Evolutionary conservation across 30 jellyfish, hydroid and myxozoan genomes (phyloP).

Genomic region (Clytia hemisphaerica): DNA sequence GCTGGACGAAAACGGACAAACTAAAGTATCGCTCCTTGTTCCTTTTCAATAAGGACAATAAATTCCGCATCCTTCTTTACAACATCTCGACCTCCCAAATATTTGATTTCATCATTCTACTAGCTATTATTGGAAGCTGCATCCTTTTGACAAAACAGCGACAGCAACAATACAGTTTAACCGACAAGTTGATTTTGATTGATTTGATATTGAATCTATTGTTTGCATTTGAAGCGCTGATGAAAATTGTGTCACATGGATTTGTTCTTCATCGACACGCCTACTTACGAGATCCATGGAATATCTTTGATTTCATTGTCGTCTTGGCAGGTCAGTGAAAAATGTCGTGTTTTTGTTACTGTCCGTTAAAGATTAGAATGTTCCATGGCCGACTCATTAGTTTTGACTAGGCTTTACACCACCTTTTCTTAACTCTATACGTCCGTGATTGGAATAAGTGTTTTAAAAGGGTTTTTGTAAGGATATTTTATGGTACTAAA

Average conservation of each 20-base stretch:
- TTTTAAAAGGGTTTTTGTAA: too few species aligned
- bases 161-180: not conserved
- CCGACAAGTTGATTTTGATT: not conserved
- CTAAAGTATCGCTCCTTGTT: slow-evolving; percentile 20
- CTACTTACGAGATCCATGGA: slow-evolving; percentile 26
- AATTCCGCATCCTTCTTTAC: not conserved
- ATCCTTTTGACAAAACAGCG: slow-evolving; percentile 4
- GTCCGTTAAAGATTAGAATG: too few species aligned
- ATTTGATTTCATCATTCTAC: slow-evolving; percentile 9
- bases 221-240: slow-evolving; percentile 18
- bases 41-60: not conserved
- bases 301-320: slow-evolving; percentile 31
- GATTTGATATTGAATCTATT: slow-evolving; percentile 4
- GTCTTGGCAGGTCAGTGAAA: slow-evolving; percentile 25
- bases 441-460: too few species aligned
- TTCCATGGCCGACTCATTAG: too few species aligned
- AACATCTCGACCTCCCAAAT: not conserved
- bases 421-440: too few species aligned
- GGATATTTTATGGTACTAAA: too few species aligned
- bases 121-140: slow-evolving; percentile 11
- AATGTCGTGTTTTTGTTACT: too few species aligned
- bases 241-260: slow-evolving; percentile 27
- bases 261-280: slow-evolving; percentile 28
- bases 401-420: too few species aligned
- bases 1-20: not conserved